A percentile compares a stretch with the other conserved stretches of the same genome.
Evolutionary conservation across 2,797 vertebrate genomes (phyloP).

Genomic region (Peromyscus attwateri): DNA sequence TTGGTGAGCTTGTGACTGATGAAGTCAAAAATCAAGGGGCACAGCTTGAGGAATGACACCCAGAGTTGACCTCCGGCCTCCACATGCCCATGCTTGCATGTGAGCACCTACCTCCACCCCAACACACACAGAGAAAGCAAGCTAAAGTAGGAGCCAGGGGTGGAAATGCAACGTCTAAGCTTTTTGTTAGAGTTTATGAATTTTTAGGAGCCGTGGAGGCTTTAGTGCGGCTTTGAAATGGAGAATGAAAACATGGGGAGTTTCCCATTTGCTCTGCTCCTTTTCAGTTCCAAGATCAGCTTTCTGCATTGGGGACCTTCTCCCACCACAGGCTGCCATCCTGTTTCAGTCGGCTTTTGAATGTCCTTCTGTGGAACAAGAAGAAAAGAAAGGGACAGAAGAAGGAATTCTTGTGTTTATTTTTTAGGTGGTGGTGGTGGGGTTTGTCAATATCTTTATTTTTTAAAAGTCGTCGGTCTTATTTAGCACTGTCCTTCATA

Average conservation of each 20-base stretch:
- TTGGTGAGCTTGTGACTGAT: background rate
- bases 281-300: conserved; percentile 57
- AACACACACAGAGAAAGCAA: background rate
- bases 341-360: conserved; percentile 69
- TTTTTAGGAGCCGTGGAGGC: conserved; percentile 43
- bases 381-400: background rate
- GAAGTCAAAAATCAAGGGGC: background rate
- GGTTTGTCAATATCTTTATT: conserved; percentile 48
- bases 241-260: conserved; percentile 31
- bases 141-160: background rate
- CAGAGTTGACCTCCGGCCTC: background rate
- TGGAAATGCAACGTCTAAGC: background rate
- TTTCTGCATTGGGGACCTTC: conserved; percentile 67
- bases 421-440: conserved; percentile 51
- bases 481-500: conserved; percentile 80
- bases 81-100: no score
- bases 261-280: conserved; percentile 68
- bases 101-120: no score
- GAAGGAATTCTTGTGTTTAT: conserved; percentile 54
- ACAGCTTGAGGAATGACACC: background rate
- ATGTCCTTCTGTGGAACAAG: conserved; percentile 50
- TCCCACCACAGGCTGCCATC: conserved; percentile 51
- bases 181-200: background rate
- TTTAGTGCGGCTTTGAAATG: conserved; percentile 60
- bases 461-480: conserved; percentile 71